Percentiles rank a stretch among this genome's conserved stretches.
phyloP scores from a whole-genome alignment of 2,888 invertebrate genomes.

The Cinara cedri region DNA sequence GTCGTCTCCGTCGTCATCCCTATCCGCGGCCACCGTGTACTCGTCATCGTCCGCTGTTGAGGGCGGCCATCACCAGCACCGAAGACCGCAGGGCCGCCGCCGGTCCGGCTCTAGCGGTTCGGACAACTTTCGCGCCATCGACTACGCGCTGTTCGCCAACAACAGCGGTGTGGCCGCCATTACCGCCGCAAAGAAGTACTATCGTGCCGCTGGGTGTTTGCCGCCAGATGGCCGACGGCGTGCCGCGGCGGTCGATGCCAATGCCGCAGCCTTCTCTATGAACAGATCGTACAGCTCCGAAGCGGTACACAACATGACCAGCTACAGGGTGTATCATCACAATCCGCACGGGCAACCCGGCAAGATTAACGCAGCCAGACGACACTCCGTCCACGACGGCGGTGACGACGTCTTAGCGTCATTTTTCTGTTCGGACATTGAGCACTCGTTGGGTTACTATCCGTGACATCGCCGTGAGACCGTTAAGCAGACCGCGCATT shows the following conservation, averaged over 20 bases:
- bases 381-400: conserved; percentile 46
- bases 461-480: conserved; percentile 25
- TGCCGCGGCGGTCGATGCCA: not conserved
- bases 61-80: not conserved
- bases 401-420: conserved; percentile 38
- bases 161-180: not conserved
- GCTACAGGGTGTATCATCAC: not conserved
- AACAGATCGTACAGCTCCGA: conserved; percentile 37
- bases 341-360: not conserved
- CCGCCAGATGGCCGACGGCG: not conserved
- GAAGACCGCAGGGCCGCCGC: not conserved
- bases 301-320: conserved; percentile 13
- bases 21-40: conserved; percentile 37
- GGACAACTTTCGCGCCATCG: conserved; percentile 47
- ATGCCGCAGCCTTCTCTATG: not conserved
- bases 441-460: conserved; percentile 58
- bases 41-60: conserved; percentile 31
- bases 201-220: too few relatives aligned
- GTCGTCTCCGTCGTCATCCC: conserved; percentile 22
- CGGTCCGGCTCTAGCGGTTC: conserved; percentile 41
- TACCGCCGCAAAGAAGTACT: not conserved
- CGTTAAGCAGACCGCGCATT: not conserved
- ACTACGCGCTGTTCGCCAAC: conserved; percentile 45
- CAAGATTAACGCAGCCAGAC: conserved; percentile 1
- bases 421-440: conserved; percentile 52